Evolutionary conservation across 2,888 invertebrate genomes (phyloP), one percentile per base, ranked within the genome.

Genomic region (Euphydryas editha): DNA sequence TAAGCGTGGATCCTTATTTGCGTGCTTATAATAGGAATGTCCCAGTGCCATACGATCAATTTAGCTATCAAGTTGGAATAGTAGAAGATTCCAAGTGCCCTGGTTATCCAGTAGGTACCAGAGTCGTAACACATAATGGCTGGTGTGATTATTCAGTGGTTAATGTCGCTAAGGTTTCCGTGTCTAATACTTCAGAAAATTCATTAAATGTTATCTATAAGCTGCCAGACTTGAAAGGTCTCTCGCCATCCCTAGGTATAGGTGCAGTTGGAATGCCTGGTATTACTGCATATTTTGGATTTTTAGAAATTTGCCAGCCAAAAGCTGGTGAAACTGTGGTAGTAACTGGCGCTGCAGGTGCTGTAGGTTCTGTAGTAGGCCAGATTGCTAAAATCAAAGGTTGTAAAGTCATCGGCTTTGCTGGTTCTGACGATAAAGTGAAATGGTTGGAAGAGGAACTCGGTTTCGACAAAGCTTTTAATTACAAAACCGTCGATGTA

Each of bases 331-430:
- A 96, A 78, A 95, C 95, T 0, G 93, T 96, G 0, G 94, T 96
- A 0, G 94, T 96, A 2, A 94, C 94, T 3, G 94, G 94, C 0
- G 96, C 96, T 2, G 96, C 95, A 0, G 96, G 96, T 1, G 96
- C 96, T 2, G 96, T 96, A 0, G 96, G 96, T 2, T 94, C 94
- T 62, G 79, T 95, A 13, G 96, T 95, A 0, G 96, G 96, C 2
- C 96, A 96, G 84, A 95, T 97, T 59, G 96, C 94, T 0, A 96
- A 96, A 83, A 93, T 96, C 30, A 95, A 95, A 84, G 95, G 94
- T 71, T 87, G 85, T 72, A 83, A 70, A 72, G 88, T 96, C 0
- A 95, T 97, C 71, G 96, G 96, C 0, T 94, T 95, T 75, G 94
- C 95, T 13, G 96, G 96, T 6, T 93, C 94, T 0, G 95, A 96